Evolutionary conservation across 2,797 vertebrate species (phyloP), one percentile per base, ranked within the genome.

Genomic region (Ficedula albicollis): DNA sequence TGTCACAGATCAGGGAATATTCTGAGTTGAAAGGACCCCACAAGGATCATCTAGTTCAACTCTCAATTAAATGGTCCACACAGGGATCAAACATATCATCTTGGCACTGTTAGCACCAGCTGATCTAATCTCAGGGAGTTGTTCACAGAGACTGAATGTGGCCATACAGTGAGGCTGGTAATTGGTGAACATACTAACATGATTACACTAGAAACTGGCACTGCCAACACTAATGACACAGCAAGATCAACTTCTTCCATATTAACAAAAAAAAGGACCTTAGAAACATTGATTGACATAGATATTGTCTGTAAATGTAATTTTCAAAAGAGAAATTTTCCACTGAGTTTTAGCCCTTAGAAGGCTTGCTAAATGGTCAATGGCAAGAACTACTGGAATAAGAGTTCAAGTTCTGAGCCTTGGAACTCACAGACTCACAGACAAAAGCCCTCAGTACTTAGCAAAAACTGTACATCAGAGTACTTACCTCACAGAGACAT

Each of bases 101-200:
- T 27, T 55, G 34, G 21, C 41, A 41, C 44, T 48, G 4, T 22
- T 17, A 48, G 41, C 49, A 48, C 30, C 64, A 41, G 22, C 41
- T 70, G 26, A 22, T 30, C 10, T 48, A 11, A 32, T 48, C 34
- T 55, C 0, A 0, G 16, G 9, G 4, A 32, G 17, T 6, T 75
- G 27, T n/a, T 51, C 4, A 15, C 0, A 30, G 27, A 80, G 13
- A 10, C 18, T 49, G 39, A 43, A 14, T 30, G 32, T n/a, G 21
- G 18, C 49, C 18, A 34, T 19, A 15, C 14, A 59, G 13, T 26
- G 32, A 60, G 16, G 7, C 13, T 74, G n/a, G 11, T 67, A 63
- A 55, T 36, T 8, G 13, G 6, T 43, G 41, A 81, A 25, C 15
- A 43, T 17, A 23, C 1, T 32, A 9, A 38, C 49, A n/a, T 3